phyloP scores from a whole-genome alignment of 2,113 vertebrate genomes.

The Pangasianodon hypophthalmus region DNA sequence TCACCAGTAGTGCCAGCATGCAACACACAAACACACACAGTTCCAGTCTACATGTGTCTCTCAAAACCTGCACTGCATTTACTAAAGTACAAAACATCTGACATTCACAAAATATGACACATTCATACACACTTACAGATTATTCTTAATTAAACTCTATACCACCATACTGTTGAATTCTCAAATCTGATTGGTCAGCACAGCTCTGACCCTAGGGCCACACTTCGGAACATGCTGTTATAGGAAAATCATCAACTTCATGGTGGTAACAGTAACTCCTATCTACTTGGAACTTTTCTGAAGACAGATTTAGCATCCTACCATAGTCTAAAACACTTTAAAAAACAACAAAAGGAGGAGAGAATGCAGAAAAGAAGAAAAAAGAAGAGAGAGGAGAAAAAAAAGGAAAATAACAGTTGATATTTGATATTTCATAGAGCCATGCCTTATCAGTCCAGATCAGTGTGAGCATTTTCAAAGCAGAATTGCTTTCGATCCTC shows the following conservation, averaged over 20 bases:
- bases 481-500: slow-evolving; percentile 58
- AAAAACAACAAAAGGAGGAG: not conserved
- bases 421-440: slow-evolving; percentile 57
- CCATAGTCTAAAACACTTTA: not conserved
- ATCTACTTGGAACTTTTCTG: not conserved
- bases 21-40: not conserved
- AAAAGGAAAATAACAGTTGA: slow-evolving; percentile 29
- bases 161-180: not conserved
- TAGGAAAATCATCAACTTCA: not conserved
- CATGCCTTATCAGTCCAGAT: slow-evolving; percentile 52
- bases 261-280: not conserved
- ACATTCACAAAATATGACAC: not conserved
- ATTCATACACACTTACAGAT: not conserved
- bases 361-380: slow-evolving; percentile 11
- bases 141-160: not conserved
- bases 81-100: not conserved
- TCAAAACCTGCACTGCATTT: not conserved
- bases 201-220: not conserved
- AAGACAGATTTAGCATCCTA: not conserved
- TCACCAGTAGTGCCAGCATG: not conserved
- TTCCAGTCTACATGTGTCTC: not conserved
- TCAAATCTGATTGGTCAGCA: not conserved
- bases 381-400: not conserved
- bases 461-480: slow-evolving; percentile 52
- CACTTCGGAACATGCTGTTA: not conserved